These are phyloP conservation scores for Scelioninae gen. 2 DNA, from an alignment of 2,888 invertebrate species.

Conservation along the genomic window DNA sequence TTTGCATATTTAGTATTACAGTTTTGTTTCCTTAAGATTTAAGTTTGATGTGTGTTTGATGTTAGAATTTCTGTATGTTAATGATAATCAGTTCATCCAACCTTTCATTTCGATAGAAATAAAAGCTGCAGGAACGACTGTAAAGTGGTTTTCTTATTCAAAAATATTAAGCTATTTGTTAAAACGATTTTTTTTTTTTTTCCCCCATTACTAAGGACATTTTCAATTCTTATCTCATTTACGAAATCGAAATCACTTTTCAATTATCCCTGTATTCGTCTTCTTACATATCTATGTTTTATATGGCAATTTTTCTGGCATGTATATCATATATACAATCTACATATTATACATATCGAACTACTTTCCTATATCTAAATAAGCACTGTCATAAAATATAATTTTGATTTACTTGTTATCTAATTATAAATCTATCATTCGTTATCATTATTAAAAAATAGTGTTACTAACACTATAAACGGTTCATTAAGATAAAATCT, in stretches of 20 bases:
- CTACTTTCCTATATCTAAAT: slow-evolving; percentile 36
- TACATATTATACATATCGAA: slow-evolving; percentile 49
- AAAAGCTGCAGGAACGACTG: slow-evolving; percentile 11
- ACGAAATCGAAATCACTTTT: slow-evolving; percentile 4
- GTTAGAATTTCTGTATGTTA: slow-evolving; percentile 8
- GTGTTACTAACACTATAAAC: slow-evolving; percentile 45
- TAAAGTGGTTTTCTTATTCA: slow-evolving; percentile 14
- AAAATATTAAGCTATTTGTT: not conserved
- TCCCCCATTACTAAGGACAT: too few relatives aligned
- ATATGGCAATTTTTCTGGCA: slow-evolving; percentile 45
- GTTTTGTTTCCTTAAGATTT: slow-evolving; percentile 4
- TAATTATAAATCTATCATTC: slow-evolving; percentile 27
- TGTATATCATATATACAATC: slow-evolving; percentile 56
- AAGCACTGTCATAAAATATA: slow-evolving; percentile 46
- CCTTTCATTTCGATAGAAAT: slow-evolving; percentile 5
- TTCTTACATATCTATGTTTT: slow-evolving; percentile 14
- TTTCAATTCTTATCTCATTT: slow-evolving; percentile 12
- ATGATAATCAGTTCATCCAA: slow-evolving; percentile 6
- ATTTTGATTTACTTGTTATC: slow-evolving; percentile 37
- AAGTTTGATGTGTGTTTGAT: slow-evolving; percentile 15
- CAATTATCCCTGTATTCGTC: not conserved
- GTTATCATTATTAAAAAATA: slow-evolving; percentile 38
- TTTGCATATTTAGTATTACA: slow-evolving; percentile 25
- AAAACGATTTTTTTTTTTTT: too few relatives aligned
- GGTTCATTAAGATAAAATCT: slow-evolving; percentile 66